Percentiles rank a stretch among this genome's conserved stretches.
phyloP scores from a whole-genome alignment of 2,888 invertebrate genomes.

The Neria commutata region DNA sequence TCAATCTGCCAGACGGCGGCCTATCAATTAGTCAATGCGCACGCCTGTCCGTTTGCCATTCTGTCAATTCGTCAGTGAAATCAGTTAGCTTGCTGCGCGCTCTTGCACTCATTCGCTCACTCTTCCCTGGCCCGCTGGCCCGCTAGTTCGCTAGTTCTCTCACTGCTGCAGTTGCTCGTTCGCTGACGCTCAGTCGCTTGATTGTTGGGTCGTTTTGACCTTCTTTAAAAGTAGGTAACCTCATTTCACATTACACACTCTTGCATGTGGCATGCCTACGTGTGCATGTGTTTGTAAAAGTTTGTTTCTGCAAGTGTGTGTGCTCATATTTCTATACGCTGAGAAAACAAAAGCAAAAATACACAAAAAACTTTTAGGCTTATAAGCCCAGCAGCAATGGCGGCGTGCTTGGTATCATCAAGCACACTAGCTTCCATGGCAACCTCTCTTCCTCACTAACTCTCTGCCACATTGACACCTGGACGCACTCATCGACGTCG shows the following conservation, averaged over 20 bases:
- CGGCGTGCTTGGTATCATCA: too few relatives aligned
- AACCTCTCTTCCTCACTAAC: background rate
- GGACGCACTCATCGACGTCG: too few relatives aligned
- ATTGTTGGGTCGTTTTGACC: slow-evolving; percentile 57
- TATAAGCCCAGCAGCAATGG: too few relatives aligned
- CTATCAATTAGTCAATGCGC: slow-evolving; percentile 27
- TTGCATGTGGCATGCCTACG: background rate
- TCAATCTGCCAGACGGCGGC: slow-evolving; percentile 17
- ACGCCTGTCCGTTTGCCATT: slow-evolving; percentile 8
- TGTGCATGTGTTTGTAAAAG: slow-evolving; percentile 8
- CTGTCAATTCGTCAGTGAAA: too few relatives aligned
- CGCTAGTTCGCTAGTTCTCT: slow-evolving; percentile 25
- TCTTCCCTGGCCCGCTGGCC: background rate
- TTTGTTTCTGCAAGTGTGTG: slow-evolving; percentile 5
- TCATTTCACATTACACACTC: slow-evolving; percentile 54
- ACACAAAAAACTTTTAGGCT: background rate
- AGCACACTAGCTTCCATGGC: too few relatives aligned
- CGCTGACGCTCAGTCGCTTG: slow-evolving; percentile 42
- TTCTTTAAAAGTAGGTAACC: slow-evolving; percentile 61
- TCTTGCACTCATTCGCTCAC: background rate
- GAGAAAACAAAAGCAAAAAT: background rate
- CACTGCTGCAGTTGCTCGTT: slow-evolving; percentile 35
- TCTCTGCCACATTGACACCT: too few relatives aligned
- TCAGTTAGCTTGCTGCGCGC: too few relatives aligned
- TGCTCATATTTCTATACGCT: background rate